Evolutionary conservation across 2,113 vertebrate species (phyloP), one percentile per base, ranked within the genome.

Genomic region (Actinemys pallida): DNA sequence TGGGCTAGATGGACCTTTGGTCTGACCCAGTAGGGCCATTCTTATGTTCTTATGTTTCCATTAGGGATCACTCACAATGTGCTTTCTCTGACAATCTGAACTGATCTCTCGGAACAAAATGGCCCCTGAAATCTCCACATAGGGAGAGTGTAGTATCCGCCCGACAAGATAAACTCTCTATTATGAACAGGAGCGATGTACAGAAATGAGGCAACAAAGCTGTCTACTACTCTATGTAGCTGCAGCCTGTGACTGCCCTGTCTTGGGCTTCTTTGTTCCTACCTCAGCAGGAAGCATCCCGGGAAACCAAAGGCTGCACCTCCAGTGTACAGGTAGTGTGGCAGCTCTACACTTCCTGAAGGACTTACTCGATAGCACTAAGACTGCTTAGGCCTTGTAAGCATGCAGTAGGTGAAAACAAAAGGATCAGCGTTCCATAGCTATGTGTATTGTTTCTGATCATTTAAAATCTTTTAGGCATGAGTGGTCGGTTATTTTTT

Each of bases 401-500:
- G 94, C 88, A 75, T n/a, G 80, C 53, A 90, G 79, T n/a, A 87
- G 90, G 85, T 25, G 90, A 54, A 54, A 27, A 89, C 81, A 42
- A 31, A 29, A 75, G 83, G 42, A 69, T 27, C 89, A 47, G 84
- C 79, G 59, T 69, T 92, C 45, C 50, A 59, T 47, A 9, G 6
- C 69, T 90, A 89, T 45, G 88, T 49, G 22, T 59, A 84, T 86
- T 2, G 50, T 39, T 75, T 95, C 95, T 82, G 53, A 90, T 76
- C 31, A 86, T 76, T 93, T 76, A 31, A 49, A 92, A 65, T 89
- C 90, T 56, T 94, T 84, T 57, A 50, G 25, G 42, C 81, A 75
- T 85, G 35, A 93, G 81, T 84, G 92, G 92, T 89, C 95, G 59
- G 5, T 90, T 79, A 89, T 81, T 90, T 52, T 50, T 91, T 91